Evolutionary conservation across 2,888 invertebrate genomes (phyloP), one percentile per base, ranked within the genome.

Genomic region (Ophion slaviceki): DNA sequence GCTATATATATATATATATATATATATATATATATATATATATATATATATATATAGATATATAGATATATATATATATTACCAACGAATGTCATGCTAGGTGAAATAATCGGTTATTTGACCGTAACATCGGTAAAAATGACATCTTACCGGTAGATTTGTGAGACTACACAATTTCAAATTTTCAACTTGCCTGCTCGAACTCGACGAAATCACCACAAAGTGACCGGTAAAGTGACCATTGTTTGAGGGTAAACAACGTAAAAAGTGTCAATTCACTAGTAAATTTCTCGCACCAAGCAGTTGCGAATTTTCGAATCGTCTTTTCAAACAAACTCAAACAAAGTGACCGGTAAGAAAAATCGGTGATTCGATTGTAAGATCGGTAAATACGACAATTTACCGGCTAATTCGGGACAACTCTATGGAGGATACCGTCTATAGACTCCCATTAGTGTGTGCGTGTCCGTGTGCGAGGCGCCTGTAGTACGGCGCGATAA

Each of bases 401-500:
- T 14, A 53, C 53, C 53, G 53, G 53, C 53, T 17, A 53, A 53
- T 53, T 17, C 53, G 17, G 5, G 53, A 53, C 17, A 53, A 53
- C 17, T 17, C 4, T 53, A 53, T 17, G 17, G 59, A 59, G 59
- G 32, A 57, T 72, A 28, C 53, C 36, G 11, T 57, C 28, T 32
- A 72, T 53, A 47, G 47, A 47, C 8, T 47, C 11, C 47, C 11
- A 53, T 53, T 72, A 11, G 72, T 72, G 53, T 72, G 61, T 24
- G 61, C 20, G n/a, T 28, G 6, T 20, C 20, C n/a, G 28, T 66
- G 75, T 76, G 75, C 64, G 64, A 53, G 53, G 11, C 11, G 53
- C 53, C 14, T 53, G 62, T 57, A 53, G 28, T 75, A 53, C 80
- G 62, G 72, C 70, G 81, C 72, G 67, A 86, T 81, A 86, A 61